Evolutionary conservation across 2,797 vertebrate species (phyloP), one percentile per base, ranked within the genome.

Genomic region (Coluber constrictor): DNA sequence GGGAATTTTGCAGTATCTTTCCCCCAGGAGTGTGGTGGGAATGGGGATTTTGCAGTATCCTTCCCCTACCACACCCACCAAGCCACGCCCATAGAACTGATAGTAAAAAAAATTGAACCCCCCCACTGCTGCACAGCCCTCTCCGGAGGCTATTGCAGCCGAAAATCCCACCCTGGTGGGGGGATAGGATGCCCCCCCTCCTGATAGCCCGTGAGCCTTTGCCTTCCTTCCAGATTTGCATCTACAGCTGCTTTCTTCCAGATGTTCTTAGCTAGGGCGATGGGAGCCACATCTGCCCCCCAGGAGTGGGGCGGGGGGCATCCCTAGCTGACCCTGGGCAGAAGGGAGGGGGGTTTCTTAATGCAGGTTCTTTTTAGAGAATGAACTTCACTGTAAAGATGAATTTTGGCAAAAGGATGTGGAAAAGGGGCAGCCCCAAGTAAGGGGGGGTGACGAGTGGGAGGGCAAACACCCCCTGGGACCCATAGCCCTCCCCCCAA

Each of bases 241-340:
- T 32, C n/a, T 32, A 10, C 70, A 74, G 70, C 16, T 37, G 66
- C 5, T 37, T 32, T 18, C 66, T 32, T 37, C 66, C 15, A 74
- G 66, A 74, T 74, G 32, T 74, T 7, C n/a, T 74, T 74, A 32
- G 70, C 32, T 20, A 20, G 32, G 15, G 20, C 0, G 32, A 74
- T 74, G 70, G 32, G n/a, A 18, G n/a, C n/a, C 66, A 32, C 15
- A 32, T 32, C 66, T 70, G 63, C 5, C 29, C 2, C 3, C 3
- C 61, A 63, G 27, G 10, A 29, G 10, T 63, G 6, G n/a, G n/a
- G 63, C 0, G n/a, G 15, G 66, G n/a, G 5, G 66, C 66, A 66
- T n/a, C 94, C 93, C 94, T 94, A 18, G 89, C 0, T 94, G 88
- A 95, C 96, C 96, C 94, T 94, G 91, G 60, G 3, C 51, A 10